Evolutionary conservation across 2,113 vertebrate species (phyloP).

Genomic region (Nothobranchius kuhntae): DNA sequence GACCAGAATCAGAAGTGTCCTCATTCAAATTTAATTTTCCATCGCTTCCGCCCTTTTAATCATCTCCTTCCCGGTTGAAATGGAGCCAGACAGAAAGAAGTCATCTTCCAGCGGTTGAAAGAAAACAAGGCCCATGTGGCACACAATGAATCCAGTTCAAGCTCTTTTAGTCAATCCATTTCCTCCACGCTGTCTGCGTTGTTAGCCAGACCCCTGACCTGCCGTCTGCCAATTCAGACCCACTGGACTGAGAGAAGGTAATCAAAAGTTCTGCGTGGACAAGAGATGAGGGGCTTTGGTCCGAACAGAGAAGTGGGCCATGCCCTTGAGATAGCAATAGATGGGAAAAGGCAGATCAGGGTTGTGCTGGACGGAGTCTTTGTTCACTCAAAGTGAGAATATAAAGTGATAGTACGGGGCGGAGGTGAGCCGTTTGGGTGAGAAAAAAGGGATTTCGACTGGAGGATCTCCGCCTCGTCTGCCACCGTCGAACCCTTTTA

Average conservation of each 20-base stretch:
- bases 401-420: slow-evolving; percentile 15
- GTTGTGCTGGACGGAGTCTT: slow-evolving; percentile 55
- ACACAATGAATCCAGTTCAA: slow-evolving; percentile 25
- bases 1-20: background rate
- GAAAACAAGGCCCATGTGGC: slow-evolving; percentile 40
- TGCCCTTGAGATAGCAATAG: slow-evolving; percentile 28
- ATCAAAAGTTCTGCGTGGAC: slow-evolving; percentile 49
- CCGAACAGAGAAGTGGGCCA: slow-evolving; percentile 13
- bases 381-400: slow-evolving; percentile 35
- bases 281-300: slow-evolving; percentile 20
- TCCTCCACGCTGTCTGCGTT: slow-evolving; percentile 28
- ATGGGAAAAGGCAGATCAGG: slow-evolving; percentile 46
- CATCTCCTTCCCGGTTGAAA: slow-evolving; percentile 25
- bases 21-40: background rate
- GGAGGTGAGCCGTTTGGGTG: background rate
- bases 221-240: slow-evolving; percentile 28
- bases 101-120: slow-evolving; percentile 45
- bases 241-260: slow-evolving; percentile 55
- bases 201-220: slow-evolving; percentile 52
- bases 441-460: slow-evolving; percentile 28
- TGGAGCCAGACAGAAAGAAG: slow-evolving; percentile 44
- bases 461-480: slow-evolving; percentile 11
- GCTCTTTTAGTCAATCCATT: slow-evolving; percentile 19
- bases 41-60: slow-evolving; percentile 37
- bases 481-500: slow-evolving; percentile 45